phyloP scores from a whole-genome alignment of 2,797 vertebrate species.

The Echeneis naucrates region DNA sequence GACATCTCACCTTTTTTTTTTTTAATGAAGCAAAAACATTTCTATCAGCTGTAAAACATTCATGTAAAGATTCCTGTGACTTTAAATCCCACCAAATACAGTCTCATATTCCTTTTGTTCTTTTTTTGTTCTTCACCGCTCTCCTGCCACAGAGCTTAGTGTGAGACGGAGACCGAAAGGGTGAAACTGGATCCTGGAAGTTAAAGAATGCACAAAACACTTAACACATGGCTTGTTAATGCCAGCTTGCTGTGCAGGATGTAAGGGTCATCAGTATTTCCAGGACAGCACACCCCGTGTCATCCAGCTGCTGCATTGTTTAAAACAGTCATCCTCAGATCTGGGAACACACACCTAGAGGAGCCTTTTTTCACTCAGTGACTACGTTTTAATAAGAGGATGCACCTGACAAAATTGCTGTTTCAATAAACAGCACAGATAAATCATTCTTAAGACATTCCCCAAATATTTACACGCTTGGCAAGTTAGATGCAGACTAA shows the following conservation, averaged over 20 bases:
- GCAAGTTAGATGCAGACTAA: not conserved
- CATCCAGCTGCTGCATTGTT: slow-evolving; percentile 17
- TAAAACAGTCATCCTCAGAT: slow-evolving; percentile 28
- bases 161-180: slow-evolving; percentile 52
- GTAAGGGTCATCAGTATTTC: slow-evolving; percentile 63
- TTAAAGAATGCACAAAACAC: slow-evolving; percentile 71
- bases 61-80: not conserved
- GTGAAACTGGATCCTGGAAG: slow-evolving; percentile 67
- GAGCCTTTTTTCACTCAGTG: not conserved
- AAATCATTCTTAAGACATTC: not conserved
- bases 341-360: slow-evolving; percentile 26
- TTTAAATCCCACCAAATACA: not conserved
- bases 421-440: not conserved
- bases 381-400: slow-evolving; percentile 2
- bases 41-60: not conserved
- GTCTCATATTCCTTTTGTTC: not conserved
- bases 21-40: not conserved
- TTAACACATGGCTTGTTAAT: slow-evolving; percentile 69
- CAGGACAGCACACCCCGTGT: slow-evolving; percentile 57
- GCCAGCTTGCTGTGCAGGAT: slow-evolving; percentile 64
- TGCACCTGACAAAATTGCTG: slow-evolving; percentile 10
- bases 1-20: not conserved
- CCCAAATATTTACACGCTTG: not conserved
- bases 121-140: slow-evolving; percentile 1
- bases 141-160: slow-evolving; percentile 4